A percentile compares a stretch with the other conserved stretches of the same genome.
phyloP scores from a whole-genome alignment of 1,140 invertebrate species.

The Drosophila azteca region DNA sequence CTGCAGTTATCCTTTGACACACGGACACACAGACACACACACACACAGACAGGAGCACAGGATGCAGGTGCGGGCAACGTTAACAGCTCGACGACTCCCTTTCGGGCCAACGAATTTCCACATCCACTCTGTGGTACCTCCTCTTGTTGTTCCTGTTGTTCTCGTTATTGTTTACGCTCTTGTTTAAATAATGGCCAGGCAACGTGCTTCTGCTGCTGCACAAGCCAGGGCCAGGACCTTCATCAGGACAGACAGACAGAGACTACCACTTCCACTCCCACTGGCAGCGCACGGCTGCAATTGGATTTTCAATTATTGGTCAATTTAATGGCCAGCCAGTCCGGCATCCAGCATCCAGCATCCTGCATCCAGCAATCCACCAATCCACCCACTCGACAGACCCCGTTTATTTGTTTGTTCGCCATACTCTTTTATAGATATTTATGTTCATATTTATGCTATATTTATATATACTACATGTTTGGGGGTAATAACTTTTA shows the following conservation, averaged over 20 bases:
- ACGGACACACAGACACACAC: conserved; percentile 41
- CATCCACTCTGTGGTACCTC: conserved; percentile 52
- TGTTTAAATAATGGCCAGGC: conserved; percentile 80
- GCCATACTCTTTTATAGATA: neutral
- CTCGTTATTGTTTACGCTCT: conserved; percentile 81
- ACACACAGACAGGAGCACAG: conserved; percentile 5
- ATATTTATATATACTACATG: conserved; percentile 50
- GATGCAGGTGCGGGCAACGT: conserved; percentile 45
- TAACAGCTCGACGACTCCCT: conserved; percentile 14
- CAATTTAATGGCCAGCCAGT: conserved; percentile 72
- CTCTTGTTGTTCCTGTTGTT: conserved; percentile 56
- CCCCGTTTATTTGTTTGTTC: conserved; percentile 28
- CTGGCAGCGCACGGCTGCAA: conserved; percentile 56
- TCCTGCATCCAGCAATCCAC: conserved; percentile 17
- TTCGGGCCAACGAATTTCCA: conserved; percentile 63
- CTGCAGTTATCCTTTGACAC: conserved; percentile 80
- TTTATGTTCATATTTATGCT: conserved; percentile 16
- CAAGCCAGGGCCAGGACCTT: conserved; percentile 27
- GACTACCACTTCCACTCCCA: neutral
- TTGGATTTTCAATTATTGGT: conserved; percentile 81
- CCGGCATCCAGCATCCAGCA: neutral
- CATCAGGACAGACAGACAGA: conserved; percentile 20
- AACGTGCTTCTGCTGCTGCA: conserved; percentile 55
- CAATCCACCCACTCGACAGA: conserved; percentile 18
- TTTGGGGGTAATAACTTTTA: conserved; percentile 64